Evolutionary conservation across 2,888 invertebrate species (phyloP), one percentile per base, ranked within the genome.

Genomic region (Hydriomena furcata): DNA sequence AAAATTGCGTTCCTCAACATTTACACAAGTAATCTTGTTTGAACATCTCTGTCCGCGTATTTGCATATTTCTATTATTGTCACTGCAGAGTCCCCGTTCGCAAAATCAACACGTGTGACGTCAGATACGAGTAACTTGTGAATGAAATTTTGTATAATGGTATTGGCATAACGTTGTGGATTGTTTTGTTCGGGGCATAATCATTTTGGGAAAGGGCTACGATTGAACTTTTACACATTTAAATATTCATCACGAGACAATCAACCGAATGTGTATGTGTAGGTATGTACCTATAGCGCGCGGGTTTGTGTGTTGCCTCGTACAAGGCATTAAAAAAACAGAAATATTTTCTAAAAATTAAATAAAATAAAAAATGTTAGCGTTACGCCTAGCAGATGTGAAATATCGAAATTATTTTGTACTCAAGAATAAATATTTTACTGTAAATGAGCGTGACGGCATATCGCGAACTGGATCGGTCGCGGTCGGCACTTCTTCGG

Each of bases 31-130:
- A 49, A 73, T 74, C 72, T 71, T 73, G 66, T 84, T 83, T 82
- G 76, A 77, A 78, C 75, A 78, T 77, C 72, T 78, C 72, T 73
- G 75, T 71, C 72, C 82, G 59, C 63, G 52, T 78, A 84, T 85
- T 84, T 85, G 84, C 85, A 84, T 85, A 85, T 82, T 83, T 79
- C 79, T 82, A 79, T 84, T 82, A 79, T 80, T 75, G 67, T 72
- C 68, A 61, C 68, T 65, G 60, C 63, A 62, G 58, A 62, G 66
- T 69, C 71, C 66, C 67, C 68, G 68, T 66, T 73, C 60, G 65
- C 66, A 76, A 80, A 81, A 76, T 76, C 77, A 82, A 79, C 78
- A 79, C 68, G 66, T 71, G 73, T 66, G 65, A 55, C 69, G 60
- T 56, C 60, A 66, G 71, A 73, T 75, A 17, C 17, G 17, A 17